A percentile compares a stretch with the other conserved stretches of the same genome.
phyloP scores from a whole-genome alignment of 2,113 vertebrate genomes.

The Mormoops blainvillei region DNA sequence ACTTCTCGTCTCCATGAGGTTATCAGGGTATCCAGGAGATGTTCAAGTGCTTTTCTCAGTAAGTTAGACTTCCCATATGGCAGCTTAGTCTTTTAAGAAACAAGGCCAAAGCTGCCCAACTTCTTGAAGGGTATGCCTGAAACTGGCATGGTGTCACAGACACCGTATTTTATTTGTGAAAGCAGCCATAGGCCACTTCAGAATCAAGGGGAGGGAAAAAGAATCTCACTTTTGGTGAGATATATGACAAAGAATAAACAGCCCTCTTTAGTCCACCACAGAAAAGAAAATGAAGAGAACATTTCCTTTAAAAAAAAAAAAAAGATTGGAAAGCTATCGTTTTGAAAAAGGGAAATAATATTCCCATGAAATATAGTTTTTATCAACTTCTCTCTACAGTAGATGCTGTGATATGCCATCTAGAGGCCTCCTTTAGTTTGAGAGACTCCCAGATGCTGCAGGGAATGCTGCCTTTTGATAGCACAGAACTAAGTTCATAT shows the following conservation, averaged over 20 bases:
- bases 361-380: neutral
- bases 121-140: neutral
- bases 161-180: neutral
- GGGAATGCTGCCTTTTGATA: neutral
- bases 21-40: neutral
- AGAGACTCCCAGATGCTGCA: neutral
- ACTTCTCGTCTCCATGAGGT: neutral
- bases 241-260: neutral
- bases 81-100: neutral
- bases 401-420: neutral
- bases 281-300: neutral
- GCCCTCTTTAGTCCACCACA: neutral
- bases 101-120: neutral
- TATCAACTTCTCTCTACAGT: neutral
- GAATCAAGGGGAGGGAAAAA: neutral
- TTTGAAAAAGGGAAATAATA: neutral
- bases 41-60: neutral
- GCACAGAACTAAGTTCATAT: neutral
- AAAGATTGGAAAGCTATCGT: neutral
- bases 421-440: neutral
- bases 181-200: no score
- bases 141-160: rapidly evolving
- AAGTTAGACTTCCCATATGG: neutral
- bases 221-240: neutral
- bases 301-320: neutral